Evolutionary conservation across 2,113 vertebrate genomes (phyloP), one percentile per base, ranked within the genome.

Genomic region (Microcebus jonahi): DNA sequence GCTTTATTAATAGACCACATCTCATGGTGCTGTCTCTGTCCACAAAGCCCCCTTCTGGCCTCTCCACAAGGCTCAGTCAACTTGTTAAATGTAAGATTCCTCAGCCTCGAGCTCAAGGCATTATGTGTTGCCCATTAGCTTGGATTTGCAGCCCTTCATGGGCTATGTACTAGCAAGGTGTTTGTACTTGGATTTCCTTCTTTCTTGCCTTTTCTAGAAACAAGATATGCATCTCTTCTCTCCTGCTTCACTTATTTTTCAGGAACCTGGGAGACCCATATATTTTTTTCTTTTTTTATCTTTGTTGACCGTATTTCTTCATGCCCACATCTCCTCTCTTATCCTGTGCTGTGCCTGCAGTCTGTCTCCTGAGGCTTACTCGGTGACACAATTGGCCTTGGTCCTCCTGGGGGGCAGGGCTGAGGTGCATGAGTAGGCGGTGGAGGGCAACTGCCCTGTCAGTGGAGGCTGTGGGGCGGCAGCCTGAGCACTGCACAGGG

Each of bases 351-450:
- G 4, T 8, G 13, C 53, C 6, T 91, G 20, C 1, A 4, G 21
- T 45, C 65, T 4, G 2, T 59, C 5, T 82, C 36, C 45, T n/a
- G 68, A 73, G 55, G 65, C 82, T 87, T 55, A 55, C 3, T 29
- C 17, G 31, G 70, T 6, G 13, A 36, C 36, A 67, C 21, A 13
- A 18, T 76, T 13, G 75, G 36, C 31, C 67, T 10, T 15, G 65
- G 48, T 36, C 73, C 53, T 76, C 7, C 21, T 13, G 6, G 76
- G 42, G 29, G 27, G 7, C 1, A n/a, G 10, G 29, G 25, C 6
- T 27, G 8, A 42, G 18, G 31, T 23, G 1, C 39, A 11, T 20
- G n/a, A 8, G 14, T 3, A 13, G 14, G 12, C 5, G 27, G 7
- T 39, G 36, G 34, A 36, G 53, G 68, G 45, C 5, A 0, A 50